Conservation (phyloP, 2,888 invertebrate species). For the Theodoxus fluviatilis region DNA sequence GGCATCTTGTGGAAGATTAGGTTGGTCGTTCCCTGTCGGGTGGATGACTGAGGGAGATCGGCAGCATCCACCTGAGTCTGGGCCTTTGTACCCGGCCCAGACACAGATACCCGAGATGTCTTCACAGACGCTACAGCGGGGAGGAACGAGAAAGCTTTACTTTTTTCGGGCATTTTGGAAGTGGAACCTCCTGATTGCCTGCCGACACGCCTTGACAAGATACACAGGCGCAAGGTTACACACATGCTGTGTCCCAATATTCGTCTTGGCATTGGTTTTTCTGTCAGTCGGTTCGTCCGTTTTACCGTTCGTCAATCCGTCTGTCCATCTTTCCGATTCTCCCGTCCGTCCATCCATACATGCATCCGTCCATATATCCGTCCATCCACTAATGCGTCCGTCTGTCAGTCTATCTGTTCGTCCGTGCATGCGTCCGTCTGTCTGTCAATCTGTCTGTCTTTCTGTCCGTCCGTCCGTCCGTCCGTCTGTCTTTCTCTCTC, state of each 20-base stretch:
- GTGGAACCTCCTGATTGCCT: not conserved
- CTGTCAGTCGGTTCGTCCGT: no score
- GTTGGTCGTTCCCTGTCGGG: no score
- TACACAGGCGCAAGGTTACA: no score
- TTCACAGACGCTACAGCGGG: no score
- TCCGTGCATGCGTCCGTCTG: not conserved
- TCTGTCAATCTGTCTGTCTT: not conserved
- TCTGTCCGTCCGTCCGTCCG: not conserved
- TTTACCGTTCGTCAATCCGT: slow-evolving; percentile 10
- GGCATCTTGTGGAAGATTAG: no score
- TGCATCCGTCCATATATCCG: not conserved
- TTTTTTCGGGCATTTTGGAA: not conserved
- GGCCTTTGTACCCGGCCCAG: slow-evolving; percentile 20
- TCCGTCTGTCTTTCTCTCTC: not conserved
- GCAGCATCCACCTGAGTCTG: slow-evolving; percentile 19
- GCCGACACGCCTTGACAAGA: slow-evolving; percentile 21
- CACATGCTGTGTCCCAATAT: no score
- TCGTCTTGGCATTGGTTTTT: no score
- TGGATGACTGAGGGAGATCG: no score
- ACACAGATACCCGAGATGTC: slow-evolving; percentile 22
- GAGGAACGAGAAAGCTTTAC: no score
- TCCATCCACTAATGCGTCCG: not conserved
- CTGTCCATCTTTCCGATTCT: slow-evolving; percentile 10
- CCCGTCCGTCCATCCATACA: not conserved
- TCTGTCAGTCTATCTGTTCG: not conserved